Conservation (phyloP, 2,113 vertebrate genomes). For the Varanus salvator region DNA sequence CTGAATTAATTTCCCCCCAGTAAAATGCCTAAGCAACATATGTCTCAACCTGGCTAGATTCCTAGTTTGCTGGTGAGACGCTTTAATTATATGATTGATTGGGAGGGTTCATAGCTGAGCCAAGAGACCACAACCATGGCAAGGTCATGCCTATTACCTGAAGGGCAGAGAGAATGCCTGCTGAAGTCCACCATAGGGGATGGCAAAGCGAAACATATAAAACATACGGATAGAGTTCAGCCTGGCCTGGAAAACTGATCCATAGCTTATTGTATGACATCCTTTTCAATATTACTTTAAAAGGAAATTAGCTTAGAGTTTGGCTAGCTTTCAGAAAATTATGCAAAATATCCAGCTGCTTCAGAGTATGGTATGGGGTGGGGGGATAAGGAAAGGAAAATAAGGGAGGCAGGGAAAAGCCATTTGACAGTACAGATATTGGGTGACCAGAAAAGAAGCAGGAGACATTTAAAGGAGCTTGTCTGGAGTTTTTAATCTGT, state of each 20-base stretch:
- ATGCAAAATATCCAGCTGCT: conserved; percentile 54
- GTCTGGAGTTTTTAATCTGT: not conserved
- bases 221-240: not conserved
- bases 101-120: conserved; percentile 19
- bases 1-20: conserved; percentile 34
- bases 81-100: conserved; percentile 46
- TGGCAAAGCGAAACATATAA: not conserved
- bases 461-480: not conserved
- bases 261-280: not conserved
- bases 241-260: not conserved
- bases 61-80: conserved; percentile 44
- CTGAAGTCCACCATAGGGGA: not conserved
- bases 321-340: conserved; percentile 49
- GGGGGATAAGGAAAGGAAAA: not conserved
- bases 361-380: not conserved
- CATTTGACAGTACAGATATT: not conserved
- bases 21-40: conserved; percentile 52
- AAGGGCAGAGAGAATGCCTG: not conserved
- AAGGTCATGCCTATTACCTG: conserved; percentile 13
- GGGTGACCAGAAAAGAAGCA: not conserved
- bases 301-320: not conserved
- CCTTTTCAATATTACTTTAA: not conserved
- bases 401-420: not conserved
- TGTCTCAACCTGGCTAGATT: conserved; percentile 50
- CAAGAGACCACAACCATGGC: not conserved